Evolutionary conservation across 2,888 invertebrate species (phyloP), one percentile per base, ranked within the genome.

Genomic region (Parasteatoda lunata): DNA sequence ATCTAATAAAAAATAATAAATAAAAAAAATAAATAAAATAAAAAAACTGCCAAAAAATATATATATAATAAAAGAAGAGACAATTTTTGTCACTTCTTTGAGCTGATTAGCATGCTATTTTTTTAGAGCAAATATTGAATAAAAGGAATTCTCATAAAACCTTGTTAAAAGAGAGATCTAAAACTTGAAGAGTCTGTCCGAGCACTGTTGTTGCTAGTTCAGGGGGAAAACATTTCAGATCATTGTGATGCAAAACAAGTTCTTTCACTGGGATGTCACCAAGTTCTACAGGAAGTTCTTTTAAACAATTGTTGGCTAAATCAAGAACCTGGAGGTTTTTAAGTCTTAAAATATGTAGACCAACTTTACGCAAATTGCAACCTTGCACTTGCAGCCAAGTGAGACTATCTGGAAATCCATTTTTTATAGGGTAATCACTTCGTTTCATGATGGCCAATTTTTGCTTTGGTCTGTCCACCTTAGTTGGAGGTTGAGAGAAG

Each of bases 401-500:
- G 9, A 96, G 92, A 2, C 95, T 95, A 90, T 94, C 93, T 9
- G 96, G 96, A 77, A 96, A 94, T 8, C 96, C 96, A 91, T 94
- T 94, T 5, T 92, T 89, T 0, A 92, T 90, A 0, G 96, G 96
- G 92, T 95, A 95, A 47, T 96, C 95, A 13, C 94, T 94, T 70
- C 94, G 92, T 88, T 94, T 93, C 72, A 91, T 93, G 47, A 96
- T 94, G 0, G 93, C 91, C 89, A 96, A 92, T 91, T 95, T 95
- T 7, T 92, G 92, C 90, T 93, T 94, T 2, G 91, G 89, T 1
- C 92, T 91, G 0, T 93, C 92, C 11, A 92, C 91, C 89, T 95
- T 96, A 65, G 96, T 90, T 90, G 95, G 84, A 54, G 84, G 47
- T 45, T 71, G 80, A 54, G 87, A 88, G 30, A 87, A 64, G 9